Base-by-base conservation (phyloP, 2,797 vertebrate species). In the Pyrocephalus nanus region DNA sequence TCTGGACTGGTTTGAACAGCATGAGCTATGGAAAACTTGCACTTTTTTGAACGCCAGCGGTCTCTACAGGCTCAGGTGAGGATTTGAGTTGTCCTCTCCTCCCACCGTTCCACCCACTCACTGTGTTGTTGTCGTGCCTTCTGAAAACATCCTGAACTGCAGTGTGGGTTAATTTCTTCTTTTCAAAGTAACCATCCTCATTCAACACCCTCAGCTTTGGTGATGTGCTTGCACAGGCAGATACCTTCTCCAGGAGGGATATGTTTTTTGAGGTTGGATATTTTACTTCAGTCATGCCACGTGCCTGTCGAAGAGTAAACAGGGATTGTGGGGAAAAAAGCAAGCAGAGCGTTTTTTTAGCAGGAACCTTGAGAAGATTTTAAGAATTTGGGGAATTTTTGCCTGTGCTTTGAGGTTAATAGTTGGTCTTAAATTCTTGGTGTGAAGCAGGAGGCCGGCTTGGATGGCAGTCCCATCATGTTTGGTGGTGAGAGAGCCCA, bases 21-120 rank as follows among this genome's bases (percentile, higher is more conserved):
- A 54, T 4, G 17, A 70, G 6, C 61, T 79, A 0, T 29, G 42
- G 57, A 36, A 85, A 50, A 62, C 5, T 3, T 16, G 2, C 2
- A 43, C 0, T 0, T 15, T 79, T 50, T 54, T 80, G 27, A 50
- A 48, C 3, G 1, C 32, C 10, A 20, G 11, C 51, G 30, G 4
- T 76, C 14, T 42, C 51, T 36, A 6, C 8, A 23, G 26, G 25
- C 40, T 88, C 15, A 20, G 47, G 11, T 82, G 45, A 34, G 19
- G 21, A 57, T 81, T 45, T 45, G 14, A 54, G 14, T 45, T 50
- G 23, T 20, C 15, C 10, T 80, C 15, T 53, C 18, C 22, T 42
- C 3, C 18, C 12, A 8, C 21, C 8, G 1, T 47, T 29, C 19
- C 36, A 38, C 17, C 3, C 3, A 7, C 36, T 17, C 7, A 4